These are phyloP conservation scores for Limonius californicus DNA, from an alignment of 1,140 invertebrate species.

Conservation along the genomic window DNA sequence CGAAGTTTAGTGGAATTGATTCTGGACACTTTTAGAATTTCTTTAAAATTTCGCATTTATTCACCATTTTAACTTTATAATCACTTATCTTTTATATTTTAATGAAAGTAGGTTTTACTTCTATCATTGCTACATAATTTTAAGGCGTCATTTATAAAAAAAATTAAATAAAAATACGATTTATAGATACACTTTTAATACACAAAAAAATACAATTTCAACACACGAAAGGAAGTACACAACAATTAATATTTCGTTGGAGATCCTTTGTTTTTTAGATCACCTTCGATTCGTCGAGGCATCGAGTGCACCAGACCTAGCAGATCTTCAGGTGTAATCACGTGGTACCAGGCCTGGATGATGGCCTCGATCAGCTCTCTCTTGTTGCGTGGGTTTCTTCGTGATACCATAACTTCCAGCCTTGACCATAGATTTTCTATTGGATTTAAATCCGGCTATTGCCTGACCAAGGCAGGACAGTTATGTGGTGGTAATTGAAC, in stretches of 20 bases:
- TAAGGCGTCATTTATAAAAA: not conserved
- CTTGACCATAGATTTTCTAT: not conserved
- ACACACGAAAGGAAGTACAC: slow-evolving; percentile 1
- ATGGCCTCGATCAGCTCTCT: too few species aligned
- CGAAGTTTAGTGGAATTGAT: slow-evolving; percentile 7
- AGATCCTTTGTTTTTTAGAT: not conserved
- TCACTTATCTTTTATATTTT: not conserved
- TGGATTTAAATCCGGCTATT: not conserved
- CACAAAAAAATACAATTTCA: not conserved
- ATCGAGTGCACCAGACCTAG: not conserved
- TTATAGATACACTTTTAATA: not conserved
- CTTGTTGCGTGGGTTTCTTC: not conserved
- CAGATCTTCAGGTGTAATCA: not conserved
- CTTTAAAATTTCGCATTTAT: slow-evolving; percentile 4
- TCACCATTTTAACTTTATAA: not conserved
- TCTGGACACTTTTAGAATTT: slow-evolving; percentile 1
- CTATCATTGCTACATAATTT: too few species aligned
- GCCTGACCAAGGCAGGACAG: not conserved
- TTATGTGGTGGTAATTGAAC: too few species aligned
- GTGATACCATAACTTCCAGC: slow-evolving; percentile 2
- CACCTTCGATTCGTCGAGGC: not conserved
- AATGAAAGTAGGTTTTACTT: not conserved
- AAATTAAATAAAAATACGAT: not conserved
- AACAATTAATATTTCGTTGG: slow-evolving; percentile 4
- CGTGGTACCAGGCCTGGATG: slow-evolving; percentile 4